phyloP scores from a whole-genome alignment of 2,888 invertebrate genomes.

The Drosophila borealis region DNA sequence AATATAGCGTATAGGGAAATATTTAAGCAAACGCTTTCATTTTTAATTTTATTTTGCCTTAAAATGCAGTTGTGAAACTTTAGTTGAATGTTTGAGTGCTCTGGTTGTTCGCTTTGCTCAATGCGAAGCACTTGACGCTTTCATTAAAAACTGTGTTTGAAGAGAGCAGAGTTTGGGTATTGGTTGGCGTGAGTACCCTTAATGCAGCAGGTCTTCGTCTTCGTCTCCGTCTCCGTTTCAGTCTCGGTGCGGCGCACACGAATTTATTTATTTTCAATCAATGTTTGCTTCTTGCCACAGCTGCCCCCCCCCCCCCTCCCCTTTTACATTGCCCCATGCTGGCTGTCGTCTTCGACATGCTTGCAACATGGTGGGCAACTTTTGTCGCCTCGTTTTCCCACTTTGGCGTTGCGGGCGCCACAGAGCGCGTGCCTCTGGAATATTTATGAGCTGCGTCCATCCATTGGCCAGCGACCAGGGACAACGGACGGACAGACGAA shows the following conservation, averaged over 20 bases:
- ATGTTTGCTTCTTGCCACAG: constrained; percentile 29
- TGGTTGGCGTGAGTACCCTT: constrained; percentile 19
- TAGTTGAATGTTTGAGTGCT: constrained; percentile 1
- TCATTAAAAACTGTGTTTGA: constrained; percentile 18
- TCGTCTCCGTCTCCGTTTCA: not conserved
- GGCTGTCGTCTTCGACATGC: constrained; percentile 16
- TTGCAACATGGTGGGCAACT: constrained; percentile 53
- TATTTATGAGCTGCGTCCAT: constrained; percentile 70
- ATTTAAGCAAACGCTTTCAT: not conserved
- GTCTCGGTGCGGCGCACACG: constrained; percentile 25
- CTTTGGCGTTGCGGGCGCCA: constrained; percentile 43
- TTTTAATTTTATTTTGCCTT: not conserved
- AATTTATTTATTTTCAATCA: constrained; percentile 79
- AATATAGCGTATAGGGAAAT: not conserved
- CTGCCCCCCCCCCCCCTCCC: not conserved
- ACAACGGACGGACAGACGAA: constrained; percentile 30
- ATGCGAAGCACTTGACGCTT: constrained; percentile 10
- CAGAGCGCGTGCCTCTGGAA: constrained; percentile 73
- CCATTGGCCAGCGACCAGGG: constrained; percentile 32
- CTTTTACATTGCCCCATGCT: not conserved
- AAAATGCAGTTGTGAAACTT: not conserved
- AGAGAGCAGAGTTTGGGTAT: constrained; percentile 16
- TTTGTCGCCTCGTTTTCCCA: constrained; percentile 73
- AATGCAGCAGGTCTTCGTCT: constrained; percentile 2
- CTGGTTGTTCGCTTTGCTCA: not conserved